A percentile compares a stretch with the other conserved stretches of the same genome.
Evolutionary conservation across 2,888 invertebrate species (phyloP).

Genomic region (Scaptomyza reducta): DNA sequence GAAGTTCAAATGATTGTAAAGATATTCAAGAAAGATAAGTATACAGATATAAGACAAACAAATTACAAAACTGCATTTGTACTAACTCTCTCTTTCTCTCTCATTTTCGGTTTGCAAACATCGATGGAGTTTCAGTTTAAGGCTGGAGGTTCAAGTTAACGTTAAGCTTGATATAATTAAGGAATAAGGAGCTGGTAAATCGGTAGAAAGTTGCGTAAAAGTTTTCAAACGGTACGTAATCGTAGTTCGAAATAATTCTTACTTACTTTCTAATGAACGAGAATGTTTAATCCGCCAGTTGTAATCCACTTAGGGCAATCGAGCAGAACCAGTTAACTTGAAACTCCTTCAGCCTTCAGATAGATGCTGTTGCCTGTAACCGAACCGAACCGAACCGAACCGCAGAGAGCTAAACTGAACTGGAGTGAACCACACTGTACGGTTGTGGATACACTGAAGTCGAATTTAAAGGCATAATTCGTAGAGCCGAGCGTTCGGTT

Average conservation of each 20-base stretch:
- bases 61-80: too few species aligned
- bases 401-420: neutral
- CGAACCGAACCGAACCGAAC: neutral
- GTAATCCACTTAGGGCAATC: neutral
- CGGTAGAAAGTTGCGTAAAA: too few species aligned
- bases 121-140: too few species aligned
- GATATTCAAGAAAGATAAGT: too few species aligned
- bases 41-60: too few species aligned
- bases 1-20: too few species aligned
- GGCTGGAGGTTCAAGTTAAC: too few species aligned
- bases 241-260: neutral
- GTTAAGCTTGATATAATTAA: too few species aligned
- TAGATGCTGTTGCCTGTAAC: neutral
- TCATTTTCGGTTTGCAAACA: too few species aligned
- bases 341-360: neutral
- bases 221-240: neutral
- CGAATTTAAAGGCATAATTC: slow-evolving; percentile 4
- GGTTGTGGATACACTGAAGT: neutral
- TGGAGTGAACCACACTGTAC: neutral
- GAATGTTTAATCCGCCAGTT: neutral
- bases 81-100: too few species aligned
- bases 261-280: slow-evolving; percentile 1
- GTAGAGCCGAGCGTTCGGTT: neutral
- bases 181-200: too few species aligned
- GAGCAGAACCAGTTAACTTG: neutral